Conservation (phyloP, 2,888 invertebrate species). For the Drosophila crucigera region DNA sequence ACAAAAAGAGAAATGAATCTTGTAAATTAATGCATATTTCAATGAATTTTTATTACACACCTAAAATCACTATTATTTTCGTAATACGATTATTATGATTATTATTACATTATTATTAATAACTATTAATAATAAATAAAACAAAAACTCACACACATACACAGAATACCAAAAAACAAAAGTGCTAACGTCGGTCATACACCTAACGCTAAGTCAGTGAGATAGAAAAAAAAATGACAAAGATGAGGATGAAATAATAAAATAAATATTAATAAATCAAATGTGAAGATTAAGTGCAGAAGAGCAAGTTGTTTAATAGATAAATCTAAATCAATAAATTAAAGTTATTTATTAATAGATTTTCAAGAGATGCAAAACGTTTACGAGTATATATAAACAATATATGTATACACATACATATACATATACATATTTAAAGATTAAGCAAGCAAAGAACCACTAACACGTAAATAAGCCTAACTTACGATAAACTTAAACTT, state of each 20-base stretch:
- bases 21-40: constrained; percentile 71
- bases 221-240: constrained; percentile 42
- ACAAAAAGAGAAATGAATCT: constrained; percentile 23
- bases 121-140: constrained; percentile 45
- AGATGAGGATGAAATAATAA: constrained; percentile 38
- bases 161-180: constrained; percentile 31
- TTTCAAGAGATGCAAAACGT: constrained; percentile 61
- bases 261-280: constrained; percentile 6
- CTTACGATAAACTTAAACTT: constrained; percentile 66
- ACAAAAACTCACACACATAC: constrained; percentile 15
- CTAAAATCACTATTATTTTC: constrained; percentile 73
- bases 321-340: constrained; percentile 61
- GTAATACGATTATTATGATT: constrained; percentile 69
- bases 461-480: constrained; percentile 78
- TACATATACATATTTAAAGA: constrained; percentile 59
- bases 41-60: constrained; percentile 66
- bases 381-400: constrained; percentile 68
- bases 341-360: constrained; percentile 50
- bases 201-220: constrained; percentile 50
- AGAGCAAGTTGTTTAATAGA: constrained; percentile 53
- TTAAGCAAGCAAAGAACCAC: constrained; percentile 81
- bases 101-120: constrained; percentile 54
- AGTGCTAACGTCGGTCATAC: constrained; percentile 63
- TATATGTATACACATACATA: constrained; percentile 43
- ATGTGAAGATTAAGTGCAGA: constrained; percentile 9